Percentiles rank a stretch among this genome's conserved stretches.
Evolutionary conservation across 2,888 invertebrate genomes (phyloP).

Genomic region (Resseliella maxima): DNA sequence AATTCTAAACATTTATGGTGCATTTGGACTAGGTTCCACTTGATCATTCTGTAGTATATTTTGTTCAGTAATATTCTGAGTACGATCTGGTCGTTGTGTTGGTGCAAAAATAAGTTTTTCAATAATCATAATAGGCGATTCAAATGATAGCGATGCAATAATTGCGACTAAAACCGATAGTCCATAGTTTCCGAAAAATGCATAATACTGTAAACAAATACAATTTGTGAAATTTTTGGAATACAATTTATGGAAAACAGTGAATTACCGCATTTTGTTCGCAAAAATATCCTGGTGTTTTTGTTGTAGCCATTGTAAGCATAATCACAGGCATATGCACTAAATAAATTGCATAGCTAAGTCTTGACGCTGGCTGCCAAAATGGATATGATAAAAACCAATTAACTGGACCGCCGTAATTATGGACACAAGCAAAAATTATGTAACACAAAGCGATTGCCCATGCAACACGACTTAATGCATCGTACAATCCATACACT

Average conservation of each 20-base stretch:
- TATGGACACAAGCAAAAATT: slow-evolving; percentile 64
- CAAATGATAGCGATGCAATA: slow-evolving; percentile 68
- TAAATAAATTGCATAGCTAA: slow-evolving; percentile 64
- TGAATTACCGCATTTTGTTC: slow-evolving; percentile 63
- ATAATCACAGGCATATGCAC: slow-evolving; percentile 62
- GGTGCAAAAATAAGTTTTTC: slow-evolving; percentile 1
- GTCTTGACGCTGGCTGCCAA: slow-evolving; percentile 64
- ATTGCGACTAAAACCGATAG: slow-evolving; percentile 62
- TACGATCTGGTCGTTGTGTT: background rate
- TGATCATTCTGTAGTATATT: too few relatives aligned
- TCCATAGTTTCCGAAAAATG: background rate
- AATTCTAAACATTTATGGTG: too few relatives aligned
- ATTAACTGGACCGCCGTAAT: slow-evolving; percentile 63
- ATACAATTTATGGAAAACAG: too few relatives aligned
- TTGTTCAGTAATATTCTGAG: too few relatives aligned
- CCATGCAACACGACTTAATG: slow-evolving; percentile 63
- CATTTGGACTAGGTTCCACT: too few relatives aligned
- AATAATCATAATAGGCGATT: slow-evolving; percentile 67
- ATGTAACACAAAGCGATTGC: slow-evolving; percentile 63
- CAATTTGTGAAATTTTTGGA: background rate
- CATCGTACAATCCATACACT: slow-evolving; percentile 64
- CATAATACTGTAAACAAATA: background rate
- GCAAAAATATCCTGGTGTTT: slow-evolving; percentile 61
- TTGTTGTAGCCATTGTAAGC: slow-evolving; percentile 59
- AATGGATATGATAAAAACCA: slow-evolving; percentile 63